Base-by-base conservation (phyloP, 2,797 vertebrate genomes). In the Takifugu ocellatus region DNA sequence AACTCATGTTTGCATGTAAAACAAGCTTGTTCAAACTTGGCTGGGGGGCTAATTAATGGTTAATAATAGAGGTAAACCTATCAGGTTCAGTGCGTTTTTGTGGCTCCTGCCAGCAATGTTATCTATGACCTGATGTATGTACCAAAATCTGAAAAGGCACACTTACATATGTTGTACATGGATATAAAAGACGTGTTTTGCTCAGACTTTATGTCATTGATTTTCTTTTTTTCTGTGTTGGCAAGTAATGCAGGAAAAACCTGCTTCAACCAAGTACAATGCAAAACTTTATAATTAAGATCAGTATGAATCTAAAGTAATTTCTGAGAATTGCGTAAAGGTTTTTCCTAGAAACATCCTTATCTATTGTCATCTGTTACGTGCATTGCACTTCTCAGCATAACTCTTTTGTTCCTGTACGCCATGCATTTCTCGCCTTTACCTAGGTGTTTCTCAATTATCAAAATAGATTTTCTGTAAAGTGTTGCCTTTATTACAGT, bases 31-130 rank as follows among this genome's bases (percentile, higher is more conserved):
- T 49, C 66, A 70, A 55, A 70, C 66, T 67, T 58, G 77, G 70
- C 59, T 54, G 51, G 60, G 42, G 21, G 63, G 59, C 68, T 80
- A 78, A 83, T 87, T 79, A 77, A 80, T 75, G 26, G 26, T 21
- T 21, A 21, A 21, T 21, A 46, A 85, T 77, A 85, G 78, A 82
- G 72, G 61, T 86, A 78, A 83, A 77, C 71, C 77, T 82, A 81
- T 90, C 79, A 74, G 78, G 63, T 51, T 59, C 56, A 58, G 66
- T 47, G 56, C 70, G 56, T 25, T 25, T 77, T 87, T 29, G 11
- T 67, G 85, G 79, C 45, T 42, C 66, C 48, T 64, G 56, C 76
- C 71, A 75, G 77, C 56, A 83, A 83, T 70, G 79, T 70, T 64
- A 44, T 48, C 63, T 25, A 29, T 61, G 53, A 66, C 70, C 71